A percentile compares a stretch with the other conserved stretches of the same genome.
Conservation (phyloP, 2,113 vertebrate species). For the Bubalus kerabau region DNA sequence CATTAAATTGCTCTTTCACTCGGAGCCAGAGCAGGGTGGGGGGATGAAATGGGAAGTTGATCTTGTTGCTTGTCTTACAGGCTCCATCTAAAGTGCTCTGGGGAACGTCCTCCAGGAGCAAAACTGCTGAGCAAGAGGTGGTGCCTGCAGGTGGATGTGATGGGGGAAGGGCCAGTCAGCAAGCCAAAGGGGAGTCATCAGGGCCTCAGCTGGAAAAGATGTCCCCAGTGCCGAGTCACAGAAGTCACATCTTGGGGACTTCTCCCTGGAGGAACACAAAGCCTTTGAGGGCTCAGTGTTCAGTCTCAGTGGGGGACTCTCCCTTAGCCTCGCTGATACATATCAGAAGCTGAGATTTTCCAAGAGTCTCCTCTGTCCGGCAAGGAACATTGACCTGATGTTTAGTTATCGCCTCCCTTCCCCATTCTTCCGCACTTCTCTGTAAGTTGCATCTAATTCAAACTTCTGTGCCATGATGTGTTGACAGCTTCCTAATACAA, state of each 20-base stretch:
- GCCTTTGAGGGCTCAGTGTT: rapidly evolving
- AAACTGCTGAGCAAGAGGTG: rapidly evolving
- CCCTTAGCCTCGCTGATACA: neutral
- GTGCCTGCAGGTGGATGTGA: rapidly evolving
- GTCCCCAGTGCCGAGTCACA: neutral
- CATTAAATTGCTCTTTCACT: neutral
- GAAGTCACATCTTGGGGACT: rapidly evolving
- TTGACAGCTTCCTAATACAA: neutral
- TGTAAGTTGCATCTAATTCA: rapidly evolving
- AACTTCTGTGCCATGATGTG: neutral
- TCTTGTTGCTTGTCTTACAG: neutral
- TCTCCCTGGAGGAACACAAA: neutral
- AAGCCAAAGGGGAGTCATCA: rapidly evolving
- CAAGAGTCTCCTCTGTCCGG: no score
- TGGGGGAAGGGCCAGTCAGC: no score
- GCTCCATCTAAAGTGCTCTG: neutral
- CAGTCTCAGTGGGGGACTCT: rapidly evolving
- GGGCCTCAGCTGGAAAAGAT: neutral
- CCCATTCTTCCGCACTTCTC: rapidly evolving
- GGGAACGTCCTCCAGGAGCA: neutral
- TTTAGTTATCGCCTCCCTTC: neutral
- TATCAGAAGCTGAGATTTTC: neutral
- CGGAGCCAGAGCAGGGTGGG: neutral
- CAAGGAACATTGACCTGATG: rapidly evolving
- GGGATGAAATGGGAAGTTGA: rapidly evolving